These are phyloP conservation scores for Hyaena hyaena DNA, from an alignment of 2,113 vertebrate species.

Conservation along the genomic window DNA sequence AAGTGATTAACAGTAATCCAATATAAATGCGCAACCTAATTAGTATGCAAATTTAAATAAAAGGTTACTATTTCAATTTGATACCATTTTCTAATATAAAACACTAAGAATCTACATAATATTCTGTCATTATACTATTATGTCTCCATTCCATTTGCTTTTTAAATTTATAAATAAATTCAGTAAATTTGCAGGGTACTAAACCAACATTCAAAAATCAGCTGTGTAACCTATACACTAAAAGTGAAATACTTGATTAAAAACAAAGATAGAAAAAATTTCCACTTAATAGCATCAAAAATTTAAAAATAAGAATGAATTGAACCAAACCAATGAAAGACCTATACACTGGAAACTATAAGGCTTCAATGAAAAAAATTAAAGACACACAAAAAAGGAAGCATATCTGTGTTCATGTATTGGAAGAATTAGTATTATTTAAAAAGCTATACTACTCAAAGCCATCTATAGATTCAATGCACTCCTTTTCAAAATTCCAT, in stretches of 20 bases:
- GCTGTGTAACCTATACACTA: not conserved
- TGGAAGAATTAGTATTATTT: not conserved
- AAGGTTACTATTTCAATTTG: not conserved
- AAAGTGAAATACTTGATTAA: not conserved
- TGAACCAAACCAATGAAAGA: not conserved
- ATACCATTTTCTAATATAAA: not conserved
- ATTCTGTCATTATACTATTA: not conserved
- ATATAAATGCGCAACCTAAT: not conserved
- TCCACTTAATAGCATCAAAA: not conserved
- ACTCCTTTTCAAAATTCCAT: not conserved
- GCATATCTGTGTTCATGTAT: not conserved
- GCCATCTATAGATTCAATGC: not conserved
- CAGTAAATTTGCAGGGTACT: not conserved
- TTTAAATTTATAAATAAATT: not conserved
- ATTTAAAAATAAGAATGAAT: not conserved
- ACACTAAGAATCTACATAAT: not conserved
- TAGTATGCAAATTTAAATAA: not conserved
- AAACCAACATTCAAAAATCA: not conserved
- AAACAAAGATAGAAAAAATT: not conserved
- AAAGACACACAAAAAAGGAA: not conserved
- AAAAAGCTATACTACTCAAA: not conserved
- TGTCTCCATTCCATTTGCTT: not conserved
- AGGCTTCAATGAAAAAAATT: not conserved
- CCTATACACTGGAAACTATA: not conserved
- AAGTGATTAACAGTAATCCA: not conserved